These are phyloP conservation scores for Ciconia maguari DNA, from an alignment of 2,113 vertebrate species.

Conservation along the genomic window DNA sequence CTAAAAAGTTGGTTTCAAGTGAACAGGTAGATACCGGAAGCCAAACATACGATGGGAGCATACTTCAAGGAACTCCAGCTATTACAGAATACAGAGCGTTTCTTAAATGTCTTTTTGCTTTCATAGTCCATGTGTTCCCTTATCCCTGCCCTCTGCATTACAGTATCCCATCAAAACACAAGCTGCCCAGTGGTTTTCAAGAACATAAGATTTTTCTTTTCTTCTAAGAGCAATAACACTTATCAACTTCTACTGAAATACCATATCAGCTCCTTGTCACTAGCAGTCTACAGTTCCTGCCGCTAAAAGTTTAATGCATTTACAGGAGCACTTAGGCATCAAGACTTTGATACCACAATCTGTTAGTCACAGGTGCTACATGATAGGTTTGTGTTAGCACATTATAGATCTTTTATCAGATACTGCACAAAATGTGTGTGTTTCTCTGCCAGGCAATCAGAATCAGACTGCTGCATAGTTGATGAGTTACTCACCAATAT, in stretches of 20 bases:
- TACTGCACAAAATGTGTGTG: slow-evolving; percentile 64
- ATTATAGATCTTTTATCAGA: slow-evolving; percentile 71
- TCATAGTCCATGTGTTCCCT: neutral
- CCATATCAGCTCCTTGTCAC: slow-evolving; percentile 67
- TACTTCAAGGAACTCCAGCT: neutral
- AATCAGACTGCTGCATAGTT: slow-evolving; percentile 54
- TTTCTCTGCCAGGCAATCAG: slow-evolving; percentile 64
- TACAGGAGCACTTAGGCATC: slow-evolving; percentile 66
- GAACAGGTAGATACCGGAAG: neutral
- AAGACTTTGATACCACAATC: slow-evolving; percentile 71
- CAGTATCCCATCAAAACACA: slow-evolving; percentile 58
- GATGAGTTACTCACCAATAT: slow-evolving; percentile 54
- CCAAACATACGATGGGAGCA: neutral
- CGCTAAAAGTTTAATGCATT: slow-evolving; percentile 67
- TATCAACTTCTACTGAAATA: slow-evolving; percentile 63
- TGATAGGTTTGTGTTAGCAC: slow-evolving; percentile 71
- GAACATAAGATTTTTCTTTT: slow-evolving; percentile 30
- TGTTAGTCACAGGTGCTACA: slow-evolving; percentile 70
- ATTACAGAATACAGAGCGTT: neutral
- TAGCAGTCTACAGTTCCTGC: slow-evolving; percentile 59
- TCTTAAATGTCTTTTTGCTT: neutral
- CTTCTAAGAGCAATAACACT: slow-evolving; percentile 54
- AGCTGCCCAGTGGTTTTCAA: slow-evolving; percentile 62
- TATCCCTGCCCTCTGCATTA: slow-evolving; percentile 30
- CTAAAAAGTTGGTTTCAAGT: neutral